Conservation (phyloP, 1,140 invertebrate genomes). For the Aphaenogaster ashmeadi region DNA sequence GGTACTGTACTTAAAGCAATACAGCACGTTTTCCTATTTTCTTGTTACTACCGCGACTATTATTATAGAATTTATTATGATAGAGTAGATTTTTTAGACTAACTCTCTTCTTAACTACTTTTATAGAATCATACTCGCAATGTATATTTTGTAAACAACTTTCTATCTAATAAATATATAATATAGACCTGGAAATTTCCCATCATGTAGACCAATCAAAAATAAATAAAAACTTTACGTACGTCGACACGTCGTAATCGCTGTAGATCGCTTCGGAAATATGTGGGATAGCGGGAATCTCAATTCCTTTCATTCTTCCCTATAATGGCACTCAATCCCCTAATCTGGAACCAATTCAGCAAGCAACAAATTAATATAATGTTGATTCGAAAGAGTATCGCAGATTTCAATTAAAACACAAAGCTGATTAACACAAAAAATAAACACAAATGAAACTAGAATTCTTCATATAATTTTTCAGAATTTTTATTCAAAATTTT, state of each 20-base stretch:
- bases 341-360: too few relatives aligned
- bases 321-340: too few relatives aligned
- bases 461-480: too few relatives aligned
- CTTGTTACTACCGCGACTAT: not conserved
- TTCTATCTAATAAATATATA: constrained; percentile 61
- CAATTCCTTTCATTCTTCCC: too few relatives aligned
- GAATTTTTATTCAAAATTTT: too few relatives aligned
- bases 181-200: not conserved
- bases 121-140: constrained; percentile 10
- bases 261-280: too few relatives aligned
- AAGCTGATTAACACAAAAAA: too few relatives aligned
- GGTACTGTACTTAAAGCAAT: not conserved
- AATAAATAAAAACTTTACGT: not conserved
- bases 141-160: constrained; percentile 69
- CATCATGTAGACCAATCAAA: not conserved
- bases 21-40: constrained; percentile 2
- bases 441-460: too few relatives aligned
- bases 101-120: not conserved
- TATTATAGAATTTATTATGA: constrained; percentile 27
- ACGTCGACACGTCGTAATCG: not conserved
- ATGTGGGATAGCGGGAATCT: too few relatives aligned
- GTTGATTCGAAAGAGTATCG: too few relatives aligned
- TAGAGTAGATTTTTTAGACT: not conserved
- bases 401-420: too few relatives aligned
- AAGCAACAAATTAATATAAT: too few relatives aligned